Base-by-base conservation (phyloP, 2,797 vertebrate genomes). In the Gymnoscopelus braueri region DNA sequence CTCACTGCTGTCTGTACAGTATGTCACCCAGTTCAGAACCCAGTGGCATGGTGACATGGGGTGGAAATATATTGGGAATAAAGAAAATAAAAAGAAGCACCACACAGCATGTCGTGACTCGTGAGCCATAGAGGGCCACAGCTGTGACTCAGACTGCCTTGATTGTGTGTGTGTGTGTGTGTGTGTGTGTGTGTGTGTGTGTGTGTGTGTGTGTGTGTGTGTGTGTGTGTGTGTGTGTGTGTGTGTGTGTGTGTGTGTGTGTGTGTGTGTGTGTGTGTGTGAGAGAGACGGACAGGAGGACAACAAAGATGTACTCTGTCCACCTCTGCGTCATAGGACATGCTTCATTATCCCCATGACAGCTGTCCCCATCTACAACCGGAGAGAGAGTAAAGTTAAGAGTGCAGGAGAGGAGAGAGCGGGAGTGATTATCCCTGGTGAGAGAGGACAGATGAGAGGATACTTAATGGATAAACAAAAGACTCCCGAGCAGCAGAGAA, bases 281-380 rank as follows among this genome's bases (percentile, higher is more conserved):
- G 19, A 1, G 19, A 1, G 19, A 1, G 26, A 6, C 1, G 3
- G 26, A 11, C 39, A 15, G 55, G 5, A 8, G 60, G 69, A 59
- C 59, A 58, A 65, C 66, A 65, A 77, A 68, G 49, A 55, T 54
- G n/a, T 47, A 7, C n/a, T 58, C 53, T 62, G 13, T 62, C 65
- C 63, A 44, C 23, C 8, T 63, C 53, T 59, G 50, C 23, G 39
- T 64, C 39, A 62, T 35, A 29, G 39, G 12, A 44, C 60, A 64
- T 63, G 14, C 59, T 65, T 65, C 61, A 65, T 82, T 49, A 44
- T 63, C 54, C 15, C 19, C 35, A 8, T 71, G 71, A 67, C 84
- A 84, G 75, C 71, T 86, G 78, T 72, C 72, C 3, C 3, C 66
- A 49, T 63, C 70, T 55, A 59, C 57, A 61, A 53, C 59, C 44